Evolutionary conservation across 2,888 invertebrate genomes (phyloP), one percentile per base, ranked within the genome.

Genomic region (Hirtodrosophila histrioides): DNA sequence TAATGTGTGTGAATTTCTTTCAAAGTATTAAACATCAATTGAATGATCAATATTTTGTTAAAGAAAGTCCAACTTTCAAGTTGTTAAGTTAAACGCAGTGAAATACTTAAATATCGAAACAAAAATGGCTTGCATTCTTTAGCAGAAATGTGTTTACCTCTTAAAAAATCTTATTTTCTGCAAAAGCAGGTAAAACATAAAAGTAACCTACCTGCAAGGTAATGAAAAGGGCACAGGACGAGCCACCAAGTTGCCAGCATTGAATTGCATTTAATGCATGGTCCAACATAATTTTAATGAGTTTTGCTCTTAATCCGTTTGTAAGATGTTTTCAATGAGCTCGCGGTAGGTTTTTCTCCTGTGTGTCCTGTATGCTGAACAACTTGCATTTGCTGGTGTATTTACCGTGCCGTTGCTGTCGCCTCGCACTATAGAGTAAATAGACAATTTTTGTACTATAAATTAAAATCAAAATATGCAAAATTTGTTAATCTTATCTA

Each of bases 221-320:
- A 37, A 10, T 27, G 41, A 29, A 27, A n/a, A 11, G 9, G 11
- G 31, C n/a, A 29, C n/a, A 23, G 54, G 27, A 36, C 35, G 46
- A 36, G 35, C 50, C 23, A 43, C 54, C 57, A 53, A 60, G 57
- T 55, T 66, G 80, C 64, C 77, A 49, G 71, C 86, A 86, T 81
- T 77, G 77, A 86, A 83, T 83, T 84, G 86, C 81, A 81, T 84
- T 87, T 83, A 88, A 86, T 87, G 78, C 78, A 84, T 79, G 88
- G 87, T 69, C 87, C 78, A 82, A 84, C 87, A 86, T 84, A 86
- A 86, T 87, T 88, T 88, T 88, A 88, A 88, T 88, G 88, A 88
- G 89, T 27, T 27, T 88, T 80, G 70, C 89, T 73, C 75, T 86
- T 84, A 84, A 84, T 84, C 84, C 81, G 78, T 81, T 84, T 81